Base-by-base conservation (phyloP, 2,888 invertebrate species). In the Boloria euphrosyne region DNA sequence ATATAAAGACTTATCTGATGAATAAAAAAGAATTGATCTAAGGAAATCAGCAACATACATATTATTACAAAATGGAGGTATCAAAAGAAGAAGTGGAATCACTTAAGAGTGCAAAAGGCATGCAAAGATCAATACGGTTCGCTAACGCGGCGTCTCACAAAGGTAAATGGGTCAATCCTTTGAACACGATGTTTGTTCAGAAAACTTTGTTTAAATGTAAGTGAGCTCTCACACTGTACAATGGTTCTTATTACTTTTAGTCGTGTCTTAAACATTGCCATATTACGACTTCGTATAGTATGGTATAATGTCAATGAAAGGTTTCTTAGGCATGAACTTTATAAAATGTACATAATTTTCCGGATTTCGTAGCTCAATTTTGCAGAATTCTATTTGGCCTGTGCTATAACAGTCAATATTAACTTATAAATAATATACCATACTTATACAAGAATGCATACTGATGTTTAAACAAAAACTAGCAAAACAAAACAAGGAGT, bases 101-200 rank as follows among this genome's bases (percentile, higher is more conserved):
- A 59, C 59, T 57, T 59, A 55, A 46, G 53, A 52, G 31, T 31
- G 58, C 51, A 68, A 66, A 70, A 70, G 69, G 62, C 68, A 69
- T 47, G 70, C 52, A 58, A 64, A 67, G 62, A 74, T 74, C 74
- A 69, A 74, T 74, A 74, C 62, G 64, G 58, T 59, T 64, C 65
- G 63, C 52, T 63, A 58, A 58, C 65, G 60, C 63, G 38, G 58
- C 54, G 60, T 63, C 64, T 64, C 58, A 38, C 38, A 58, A 44
- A 58, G 49, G 38, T 64, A 72, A 74, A 60, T 74, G 49, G 73
- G 71, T 73, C 71, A 59, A 31, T 66, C 54, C 59, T 64, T 58
- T 53, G 63, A 60, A 62, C 44, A 59, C 50, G 49, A 4, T 49
- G 49, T 58, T 51, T 58, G 57, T 57, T 64, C 17, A 63, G 58